A percentile compares a stretch with the other conserved stretches of the same genome.
These are phyloP conservation scores for Calcarius ornatus DNA, from an alignment of 2,113 vertebrate species.

Conservation along the genomic window DNA sequence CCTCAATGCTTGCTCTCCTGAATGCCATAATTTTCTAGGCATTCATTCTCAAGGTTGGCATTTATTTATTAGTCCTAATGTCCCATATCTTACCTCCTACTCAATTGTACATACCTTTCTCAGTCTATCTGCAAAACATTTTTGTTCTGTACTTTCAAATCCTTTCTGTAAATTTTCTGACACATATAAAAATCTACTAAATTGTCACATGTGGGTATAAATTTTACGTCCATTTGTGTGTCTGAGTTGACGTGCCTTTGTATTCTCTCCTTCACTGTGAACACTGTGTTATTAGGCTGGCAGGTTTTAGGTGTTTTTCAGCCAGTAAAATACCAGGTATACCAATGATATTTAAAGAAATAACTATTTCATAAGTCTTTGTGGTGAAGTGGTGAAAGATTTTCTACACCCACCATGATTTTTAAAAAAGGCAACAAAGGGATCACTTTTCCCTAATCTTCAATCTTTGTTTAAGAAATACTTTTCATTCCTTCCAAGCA, in stretches of 20 bases:
- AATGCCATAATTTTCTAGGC: not conserved
- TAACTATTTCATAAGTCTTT: not conserved
- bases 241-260: not conserved
- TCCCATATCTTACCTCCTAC: not conserved
- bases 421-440: not conserved
- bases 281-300: not conserved
- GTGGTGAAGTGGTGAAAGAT: not conserved
- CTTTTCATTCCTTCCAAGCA: not conserved
- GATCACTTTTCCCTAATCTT: not conserved
- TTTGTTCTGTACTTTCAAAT: not conserved
- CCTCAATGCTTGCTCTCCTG: not conserved
- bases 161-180: not conserved
- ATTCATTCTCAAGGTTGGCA: not conserved
- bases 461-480: not conserved
- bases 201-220: not conserved
- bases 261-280: not conserved
- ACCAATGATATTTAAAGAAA: not conserved
- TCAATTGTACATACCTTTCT: not conserved
- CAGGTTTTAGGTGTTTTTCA: not conserved
- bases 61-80: constrained; percentile 2
- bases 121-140: not conserved
- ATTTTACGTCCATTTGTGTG: not conserved
- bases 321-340: not conserved
- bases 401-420: not conserved
- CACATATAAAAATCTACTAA: not conserved